Conservation (phyloP, 2,888 invertebrate species). For the Papilio gigon region DNA sequence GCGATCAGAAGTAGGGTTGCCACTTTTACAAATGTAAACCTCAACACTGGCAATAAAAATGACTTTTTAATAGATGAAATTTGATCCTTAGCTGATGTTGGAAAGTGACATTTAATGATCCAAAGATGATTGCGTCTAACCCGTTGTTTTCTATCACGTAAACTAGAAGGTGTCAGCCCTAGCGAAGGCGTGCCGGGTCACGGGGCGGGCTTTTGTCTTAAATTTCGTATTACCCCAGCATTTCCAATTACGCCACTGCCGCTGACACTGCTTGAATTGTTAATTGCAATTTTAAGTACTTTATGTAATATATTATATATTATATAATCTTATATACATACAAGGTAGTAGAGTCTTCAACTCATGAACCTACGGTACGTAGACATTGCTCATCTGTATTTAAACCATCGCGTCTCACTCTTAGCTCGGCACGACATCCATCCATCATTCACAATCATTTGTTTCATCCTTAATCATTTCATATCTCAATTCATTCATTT, state of each 20-base stretch:
- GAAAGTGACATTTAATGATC: neutral
- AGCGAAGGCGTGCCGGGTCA: constrained; percentile 20
- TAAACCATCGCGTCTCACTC: too few species aligned
- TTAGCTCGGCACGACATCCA: too few species aligned
- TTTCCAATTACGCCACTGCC: constrained; percentile 24
- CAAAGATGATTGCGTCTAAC: neutral
- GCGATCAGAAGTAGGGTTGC: neutral
- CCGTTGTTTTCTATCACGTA: neutral
- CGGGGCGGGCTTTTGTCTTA: constrained; percentile 32
- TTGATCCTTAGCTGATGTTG: too few species aligned
- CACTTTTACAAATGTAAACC: neutral
- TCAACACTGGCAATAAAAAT: neutral
- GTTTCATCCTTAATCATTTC: too few species aligned
- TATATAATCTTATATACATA: neutral
- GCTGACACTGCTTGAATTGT: constrained; percentile 26
- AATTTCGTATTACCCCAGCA: constrained; percentile 26
- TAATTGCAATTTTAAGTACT: constrained; percentile 30
- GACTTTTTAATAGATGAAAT: too few species aligned
- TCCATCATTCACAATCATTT: too few species aligned
- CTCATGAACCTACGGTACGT: too few species aligned
- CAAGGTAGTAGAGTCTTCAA: too few species aligned
- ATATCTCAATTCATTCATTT: too few species aligned
- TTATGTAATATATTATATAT: neutral
- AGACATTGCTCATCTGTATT: too few species aligned
- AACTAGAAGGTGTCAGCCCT: neutral